These are phyloP conservation scores for Tangara arthus DNA, from an alignment of 2,797 vertebrate species.

Conservation along the genomic window DNA sequence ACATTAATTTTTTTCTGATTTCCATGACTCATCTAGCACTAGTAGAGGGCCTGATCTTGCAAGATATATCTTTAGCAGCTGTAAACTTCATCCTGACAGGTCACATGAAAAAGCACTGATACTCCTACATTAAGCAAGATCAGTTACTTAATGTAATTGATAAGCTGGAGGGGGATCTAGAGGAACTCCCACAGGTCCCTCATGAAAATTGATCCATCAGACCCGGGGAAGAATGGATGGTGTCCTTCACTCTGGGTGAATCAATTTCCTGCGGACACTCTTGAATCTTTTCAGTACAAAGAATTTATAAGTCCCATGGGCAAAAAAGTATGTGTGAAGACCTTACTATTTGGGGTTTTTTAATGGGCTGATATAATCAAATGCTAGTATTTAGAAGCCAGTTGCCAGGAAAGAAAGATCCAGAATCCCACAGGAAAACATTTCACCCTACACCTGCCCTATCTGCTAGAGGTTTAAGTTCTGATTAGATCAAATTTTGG, in stretches of 20 bases:
- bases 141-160: background rate
- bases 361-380: background rate
- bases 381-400: background rate
- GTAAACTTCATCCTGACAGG: background rate
- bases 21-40: background rate
- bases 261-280: background rate
- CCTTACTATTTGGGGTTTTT: accelerated
- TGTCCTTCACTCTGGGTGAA: background rate
- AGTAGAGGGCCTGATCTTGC: background rate
- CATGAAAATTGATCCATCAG: background rate
- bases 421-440: background rate
- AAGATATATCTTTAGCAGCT: background rate
- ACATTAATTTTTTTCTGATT: background rate
- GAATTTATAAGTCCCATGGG: background rate
- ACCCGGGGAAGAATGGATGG: background rate
- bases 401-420: background rate
- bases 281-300: background rate
- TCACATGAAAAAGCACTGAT: background rate
- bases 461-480: background rate
- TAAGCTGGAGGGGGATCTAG: background rate
- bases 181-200: background rate
- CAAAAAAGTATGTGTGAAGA: background rate
- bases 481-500: background rate
- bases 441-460: background rate
- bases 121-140: background rate